A percentile compares a stretch with the other conserved stretches of the same genome.
Evolutionary conservation across 2,113 vertebrate species (phyloP).

Genomic region (Psilopogon haemacephalus): DNA sequence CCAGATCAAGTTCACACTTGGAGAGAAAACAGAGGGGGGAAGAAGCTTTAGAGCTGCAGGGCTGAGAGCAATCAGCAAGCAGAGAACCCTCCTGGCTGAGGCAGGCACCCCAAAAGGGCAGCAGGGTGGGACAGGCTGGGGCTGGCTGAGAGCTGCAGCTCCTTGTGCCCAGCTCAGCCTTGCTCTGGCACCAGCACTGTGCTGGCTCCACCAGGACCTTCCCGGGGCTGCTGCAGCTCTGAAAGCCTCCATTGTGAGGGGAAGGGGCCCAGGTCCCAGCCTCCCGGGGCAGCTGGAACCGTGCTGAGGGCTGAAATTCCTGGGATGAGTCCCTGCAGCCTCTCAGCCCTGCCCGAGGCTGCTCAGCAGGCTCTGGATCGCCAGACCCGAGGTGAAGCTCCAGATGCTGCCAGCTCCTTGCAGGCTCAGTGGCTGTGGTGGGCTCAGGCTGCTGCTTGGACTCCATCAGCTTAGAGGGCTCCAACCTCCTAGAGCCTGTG

Average conservation of each 20-base stretch:
- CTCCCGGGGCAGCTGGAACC: neutral
- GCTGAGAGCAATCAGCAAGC: neutral
- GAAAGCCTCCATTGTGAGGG: neutral
- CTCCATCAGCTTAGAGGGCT: too few species aligned
- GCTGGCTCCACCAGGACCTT: neutral
- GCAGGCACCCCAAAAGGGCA: fast-evolving
- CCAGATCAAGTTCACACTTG: neutral
- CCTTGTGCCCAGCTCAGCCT: neutral
- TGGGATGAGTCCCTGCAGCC: neutral
- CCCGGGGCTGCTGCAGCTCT: neutral
- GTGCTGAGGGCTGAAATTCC: neutral
- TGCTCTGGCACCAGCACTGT: neutral
- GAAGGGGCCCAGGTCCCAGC: neutral
- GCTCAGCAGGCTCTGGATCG: neutral
- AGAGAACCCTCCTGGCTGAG: neutral
- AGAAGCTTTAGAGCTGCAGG: neutral
- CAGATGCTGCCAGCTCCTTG: too few species aligned
- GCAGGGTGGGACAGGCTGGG: neutral
- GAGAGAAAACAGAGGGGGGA: neutral
- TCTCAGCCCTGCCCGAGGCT: neutral
- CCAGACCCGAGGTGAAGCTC: neutral
- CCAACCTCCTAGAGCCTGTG: too few species aligned
- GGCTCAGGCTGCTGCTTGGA: too few species aligned
- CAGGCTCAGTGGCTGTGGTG: too few species aligned
- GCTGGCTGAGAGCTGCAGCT: neutral